Conservation (phyloP, 2,797 vertebrate species). For the Tiaroga cobitis region DNA sequence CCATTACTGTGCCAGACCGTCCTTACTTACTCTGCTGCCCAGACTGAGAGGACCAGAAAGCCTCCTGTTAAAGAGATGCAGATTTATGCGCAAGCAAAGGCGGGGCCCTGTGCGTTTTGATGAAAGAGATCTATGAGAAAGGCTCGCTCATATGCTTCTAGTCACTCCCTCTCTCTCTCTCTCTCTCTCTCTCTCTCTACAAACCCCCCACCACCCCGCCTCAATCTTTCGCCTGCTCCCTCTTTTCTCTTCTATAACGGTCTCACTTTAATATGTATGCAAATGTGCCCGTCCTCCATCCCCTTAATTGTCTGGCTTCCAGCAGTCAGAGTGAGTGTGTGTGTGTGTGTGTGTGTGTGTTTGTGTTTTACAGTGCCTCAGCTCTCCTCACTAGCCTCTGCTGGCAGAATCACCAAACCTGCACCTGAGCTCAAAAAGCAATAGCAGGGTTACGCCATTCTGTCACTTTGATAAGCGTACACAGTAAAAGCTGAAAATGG, state of each 20-base stretch:
- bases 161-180: conserved; percentile 70
- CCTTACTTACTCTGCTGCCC: conserved; percentile 50
- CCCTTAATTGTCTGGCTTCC: conserved; percentile 82
- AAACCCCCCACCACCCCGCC: conserved; percentile 61
- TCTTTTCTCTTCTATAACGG: conserved; percentile 84
- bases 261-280: conserved; percentile 92
- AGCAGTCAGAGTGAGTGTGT: conserved; percentile 78
- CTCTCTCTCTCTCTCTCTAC: conserved; percentile 75
- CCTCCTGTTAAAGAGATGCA: conserved; percentile 62
- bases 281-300: conserved; percentile 84
- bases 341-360: conserved; percentile 60
- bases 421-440: conserved; percentile 38
- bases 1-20: conserved; percentile 47
- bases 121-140: conserved; percentile 72
- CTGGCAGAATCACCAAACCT: conserved; percentile 49
- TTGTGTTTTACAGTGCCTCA: conserved; percentile 64
- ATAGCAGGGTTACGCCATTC: conserved; percentile 42
- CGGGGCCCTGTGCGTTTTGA: conserved; percentile 64
- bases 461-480: conserved; percentile 52
- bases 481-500: conserved; percentile 46
- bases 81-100: conserved; percentile 65
- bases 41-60: conserved; percentile 44
- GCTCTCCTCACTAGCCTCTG: conserved; percentile 55
- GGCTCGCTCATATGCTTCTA: conserved; percentile 62
- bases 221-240: conserved; percentile 80